Conservation (phyloP, 1,140 invertebrate species). For the Magallana gigas region DNA sequence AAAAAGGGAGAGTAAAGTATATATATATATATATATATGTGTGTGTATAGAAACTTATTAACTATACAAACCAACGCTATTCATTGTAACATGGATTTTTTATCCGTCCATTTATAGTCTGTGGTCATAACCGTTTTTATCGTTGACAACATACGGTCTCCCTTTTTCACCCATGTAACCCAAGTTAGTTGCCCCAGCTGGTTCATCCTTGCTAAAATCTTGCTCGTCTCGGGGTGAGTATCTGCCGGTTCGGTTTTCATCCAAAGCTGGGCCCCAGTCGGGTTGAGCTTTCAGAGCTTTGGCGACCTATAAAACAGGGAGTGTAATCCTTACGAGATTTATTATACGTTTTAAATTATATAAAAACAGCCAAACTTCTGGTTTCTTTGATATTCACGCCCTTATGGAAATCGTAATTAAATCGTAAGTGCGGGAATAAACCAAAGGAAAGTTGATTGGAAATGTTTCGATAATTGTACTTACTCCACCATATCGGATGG, state of each 20-base stretch:
- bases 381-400: too few relatives aligned
- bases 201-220: slow-evolving; percentile 16
- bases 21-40: too few relatives aligned
- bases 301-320: slow-evolving; percentile 11
- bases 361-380: too few relatives aligned
- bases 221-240: neutral
- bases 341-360: too few relatives aligned
- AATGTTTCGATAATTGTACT: slow-evolving; percentile 2
- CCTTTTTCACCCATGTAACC: slow-evolving; percentile 32
- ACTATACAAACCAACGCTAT: too few relatives aligned
- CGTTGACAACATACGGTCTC: slow-evolving; percentile 3
- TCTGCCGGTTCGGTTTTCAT: slow-evolving; percentile 56
- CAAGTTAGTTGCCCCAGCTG: slow-evolving; percentile 25
- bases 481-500: slow-evolving; percentile 61
- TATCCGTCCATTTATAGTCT: neutral
- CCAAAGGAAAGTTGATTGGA: neutral
- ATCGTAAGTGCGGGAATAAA: neutral
- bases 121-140: neutral
- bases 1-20: too few relatives aligned
- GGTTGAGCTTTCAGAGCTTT: slow-evolving; percentile 52
- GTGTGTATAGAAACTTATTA: too few relatives aligned
- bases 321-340: too few relatives aligned
- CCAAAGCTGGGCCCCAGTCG: slow-evolving; percentile 65
- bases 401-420: too few relatives aligned
- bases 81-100: neutral